Base-by-base conservation (phyloP, 2,113 vertebrate genomes). In the Mobula birostris region DNA sequence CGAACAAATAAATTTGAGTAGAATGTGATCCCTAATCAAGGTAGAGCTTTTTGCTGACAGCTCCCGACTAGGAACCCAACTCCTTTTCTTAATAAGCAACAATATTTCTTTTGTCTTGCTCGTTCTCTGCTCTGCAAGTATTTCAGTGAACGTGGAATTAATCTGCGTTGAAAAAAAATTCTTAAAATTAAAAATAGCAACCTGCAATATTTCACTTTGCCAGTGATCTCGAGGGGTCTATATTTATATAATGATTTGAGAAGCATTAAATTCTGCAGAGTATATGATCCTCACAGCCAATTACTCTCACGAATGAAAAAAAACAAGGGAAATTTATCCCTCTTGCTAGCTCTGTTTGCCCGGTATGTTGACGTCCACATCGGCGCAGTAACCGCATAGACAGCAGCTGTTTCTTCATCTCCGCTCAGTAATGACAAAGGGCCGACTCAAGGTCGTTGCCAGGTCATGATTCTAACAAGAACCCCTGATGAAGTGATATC, bases 401-500 rank as follows among this genome's bases (percentile, higher is more conserved):
- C 97, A 97, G 97, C 97, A 96, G 96, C 97, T 97, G 97, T 97
- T 97, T n/a, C 97, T 97, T 97, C 97, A 97, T 97, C 96, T 97
- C 97, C 97, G 97, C 97, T 97, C 97, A 97, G 97, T 95, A 95
- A 97, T 97, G 97, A 97, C 97, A 97, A 97, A 97, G 97, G 97
- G 97, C 97, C 97, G 97, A 98, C 97, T 98, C 97, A 98, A 98
- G 97, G 97, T 98, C 97, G 97, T 96, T 96, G 96, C 95, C 95
- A 96, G 97, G 97, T 97, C 97, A 97, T 97, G 97, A 97, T 97
- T 98, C 97, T 97, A 97, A 97, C 97, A 96, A 93, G 88, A 96
- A 96, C 95, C 95, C 95, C 96, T 97, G 97, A 98, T 97, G 95
- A 97, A 97, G 97, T 97, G 97, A 97, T 97, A 97, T 97, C 97